These are phyloP conservation scores for Muraenolepis orangiensis DNA, from an alignment of 2,797 vertebrate species.

Conservation along the genomic window DNA sequence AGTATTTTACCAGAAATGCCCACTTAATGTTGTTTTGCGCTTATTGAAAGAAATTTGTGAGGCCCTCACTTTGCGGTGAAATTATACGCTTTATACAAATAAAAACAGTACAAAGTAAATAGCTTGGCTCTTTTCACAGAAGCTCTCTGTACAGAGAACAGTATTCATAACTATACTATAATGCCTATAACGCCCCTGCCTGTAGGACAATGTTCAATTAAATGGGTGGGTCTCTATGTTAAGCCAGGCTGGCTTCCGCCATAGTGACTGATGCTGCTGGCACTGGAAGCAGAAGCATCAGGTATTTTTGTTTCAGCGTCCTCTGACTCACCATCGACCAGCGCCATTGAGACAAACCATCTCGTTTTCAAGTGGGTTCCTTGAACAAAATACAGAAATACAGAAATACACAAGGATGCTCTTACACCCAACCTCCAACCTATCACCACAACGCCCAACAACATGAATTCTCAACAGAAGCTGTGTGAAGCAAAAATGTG, in stretches of 20 bases:
- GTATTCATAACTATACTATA: constrained; percentile 4
- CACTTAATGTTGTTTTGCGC: background rate
- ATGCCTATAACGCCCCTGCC: constrained; percentile 15
- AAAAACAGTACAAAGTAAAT: constrained; percentile 51
- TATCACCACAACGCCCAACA: background rate
- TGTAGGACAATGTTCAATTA: constrained; percentile 34
- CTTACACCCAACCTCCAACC: background rate
- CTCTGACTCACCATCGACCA: constrained; percentile 58
- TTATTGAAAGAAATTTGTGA: background rate
- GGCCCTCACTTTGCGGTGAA: background rate
- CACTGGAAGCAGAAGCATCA: constrained; percentile 52
- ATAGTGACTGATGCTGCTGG: constrained; percentile 69
- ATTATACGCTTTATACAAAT: background rate
- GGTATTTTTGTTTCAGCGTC: constrained; percentile 73
- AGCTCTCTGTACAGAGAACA: background rate
- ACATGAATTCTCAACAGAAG: no score
- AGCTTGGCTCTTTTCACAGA: constrained; percentile 64
- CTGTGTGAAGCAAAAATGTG: no score
- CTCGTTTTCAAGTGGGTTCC: no score
- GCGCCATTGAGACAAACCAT: background rate
- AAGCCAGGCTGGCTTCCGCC: constrained; percentile 71
- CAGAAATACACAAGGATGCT: background rate
- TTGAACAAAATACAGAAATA: background rate
- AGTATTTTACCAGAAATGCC: background rate
- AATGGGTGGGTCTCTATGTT: constrained; percentile 78